A percentile compares a stretch with the other conserved stretches of the same genome.
Conservation (phyloP, 2,113 vertebrate genomes). For the Lamprologus lemairii region DNA sequence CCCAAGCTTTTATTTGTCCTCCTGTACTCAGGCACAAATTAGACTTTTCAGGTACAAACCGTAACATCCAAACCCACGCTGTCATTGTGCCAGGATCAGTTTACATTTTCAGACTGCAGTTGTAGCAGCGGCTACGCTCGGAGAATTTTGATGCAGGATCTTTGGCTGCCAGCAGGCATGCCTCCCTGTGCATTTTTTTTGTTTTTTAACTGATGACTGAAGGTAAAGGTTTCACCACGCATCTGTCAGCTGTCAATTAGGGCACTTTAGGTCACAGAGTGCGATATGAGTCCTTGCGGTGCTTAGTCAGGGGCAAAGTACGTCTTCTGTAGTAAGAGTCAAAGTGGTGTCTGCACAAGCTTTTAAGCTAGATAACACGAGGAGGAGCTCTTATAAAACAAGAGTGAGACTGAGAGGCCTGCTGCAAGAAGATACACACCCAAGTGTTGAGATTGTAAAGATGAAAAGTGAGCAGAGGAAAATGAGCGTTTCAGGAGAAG, state of each 20-base stretch:
- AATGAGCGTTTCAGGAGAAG: background rate
- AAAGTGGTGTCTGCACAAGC: background rate
- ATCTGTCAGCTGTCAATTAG: background rate
- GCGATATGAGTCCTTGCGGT: background rate
- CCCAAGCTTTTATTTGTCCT: background rate
- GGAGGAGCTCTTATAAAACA: background rate
- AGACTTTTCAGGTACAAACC: background rate
- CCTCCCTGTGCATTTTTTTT: background rate
- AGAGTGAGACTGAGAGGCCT: background rate
- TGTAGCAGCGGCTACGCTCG: background rate
- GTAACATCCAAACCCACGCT: background rate
- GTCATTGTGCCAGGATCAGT: background rate
- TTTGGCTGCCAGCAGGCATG: background rate
- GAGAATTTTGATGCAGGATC: background rate
- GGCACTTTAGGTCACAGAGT: background rate
- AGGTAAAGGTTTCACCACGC: background rate
- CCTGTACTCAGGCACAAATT: background rate
- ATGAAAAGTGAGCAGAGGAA: background rate
- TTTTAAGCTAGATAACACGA: background rate
- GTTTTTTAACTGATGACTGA: background rate
- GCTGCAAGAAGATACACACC: background rate
- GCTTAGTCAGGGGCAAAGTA: background rate
- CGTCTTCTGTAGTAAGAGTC: background rate
- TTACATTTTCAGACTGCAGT: background rate
- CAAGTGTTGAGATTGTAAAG: background rate